Base-by-base conservation (phyloP, 2,888 invertebrate genomes). In the Atrina japonica region DNA sequence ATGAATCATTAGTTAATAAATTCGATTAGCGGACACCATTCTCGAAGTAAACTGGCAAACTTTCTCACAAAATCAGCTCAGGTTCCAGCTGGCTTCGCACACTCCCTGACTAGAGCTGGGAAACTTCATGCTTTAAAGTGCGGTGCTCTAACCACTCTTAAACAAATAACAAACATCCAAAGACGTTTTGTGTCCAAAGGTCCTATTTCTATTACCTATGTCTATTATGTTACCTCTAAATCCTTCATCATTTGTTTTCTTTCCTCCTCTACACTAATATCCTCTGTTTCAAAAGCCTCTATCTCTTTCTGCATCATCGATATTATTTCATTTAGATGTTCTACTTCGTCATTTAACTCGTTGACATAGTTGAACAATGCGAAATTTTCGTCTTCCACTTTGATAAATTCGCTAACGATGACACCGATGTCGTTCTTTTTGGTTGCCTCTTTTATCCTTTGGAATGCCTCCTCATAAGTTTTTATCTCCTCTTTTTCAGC, bases 371-470 rank as follows among this genome's bases (percentile, higher is more conserved):
- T 96, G 88, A 97, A 97, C 0, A 96, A 92, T 0, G 96, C 96
- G 87, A 96, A 97, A 65, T 97, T 97, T 89, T 96, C 95, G 79
- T 96, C 95, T 86, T 97, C 97, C 75, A 95, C 94, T 27, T 94
- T 93, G 16, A 94, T 92, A 90, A 95, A 97, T 88, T 95, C 93
- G 2, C 93, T 93, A 9, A 94, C 94, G 52, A 96, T 88, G 41
- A 81, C 83, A 6, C 86, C 84, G 21, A 90, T 80, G 60, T 89
- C 87, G 3, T 85, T 66, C 64, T 90, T 86, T 7, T 83, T 83
- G 0, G 86, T 86, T 21, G 84, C 81, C 64, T 84, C 93, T 91
- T 94, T 93, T 70, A 97, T 94, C 84, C 94, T 93, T 45, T 94
- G 93, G 60, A 96, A 92, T 43, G 96, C 95, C 74, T 94, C 93